These are phyloP conservation scores for Melitaea athalia DNA, from an alignment of 2,888 invertebrate species.

Conservation along the genomic window DNA sequence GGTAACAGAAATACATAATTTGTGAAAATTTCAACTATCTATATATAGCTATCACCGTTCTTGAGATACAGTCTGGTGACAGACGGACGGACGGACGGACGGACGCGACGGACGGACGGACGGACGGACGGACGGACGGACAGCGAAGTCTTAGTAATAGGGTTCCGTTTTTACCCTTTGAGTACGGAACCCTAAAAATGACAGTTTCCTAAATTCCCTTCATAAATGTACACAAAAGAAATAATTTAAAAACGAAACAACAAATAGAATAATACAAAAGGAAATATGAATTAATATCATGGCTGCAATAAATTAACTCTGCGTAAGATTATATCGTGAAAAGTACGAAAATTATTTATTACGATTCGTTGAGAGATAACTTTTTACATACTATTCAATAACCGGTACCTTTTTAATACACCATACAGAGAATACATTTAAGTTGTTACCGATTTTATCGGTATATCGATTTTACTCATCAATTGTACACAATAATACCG, in stretches of 20 bases:
- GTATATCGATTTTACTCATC: not conserved
- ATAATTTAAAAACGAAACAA: constrained; percentile 8
- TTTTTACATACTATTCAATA: constrained; percentile 34
- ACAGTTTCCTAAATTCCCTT: no score
- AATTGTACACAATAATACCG: not conserved
- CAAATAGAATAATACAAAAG: constrained; percentile 7
- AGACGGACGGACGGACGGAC: no score
- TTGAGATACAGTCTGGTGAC: no score
- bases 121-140: no score
- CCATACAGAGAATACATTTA: constrained; percentile 20
- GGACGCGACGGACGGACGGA: no score
- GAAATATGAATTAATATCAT: constrained; percentile 19
- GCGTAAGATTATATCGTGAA: constrained; percentile 32
- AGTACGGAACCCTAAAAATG: no score
- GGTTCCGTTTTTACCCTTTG: no score
- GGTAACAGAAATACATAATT: no score
- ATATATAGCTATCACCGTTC: no score
- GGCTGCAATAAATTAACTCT: constrained; percentile 27
- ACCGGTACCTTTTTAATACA: constrained; percentile 22
- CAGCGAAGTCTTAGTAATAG: no score
- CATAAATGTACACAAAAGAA: not conserved
- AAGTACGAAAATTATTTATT: constrained; percentile 35
- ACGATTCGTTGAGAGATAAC: constrained; percentile 30
- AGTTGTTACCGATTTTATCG: constrained; percentile 29
- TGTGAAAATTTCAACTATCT: no score